These are phyloP conservation scores for Platysternon megacephalum DNA, from an alignment of 2,113 vertebrate species.

Conservation along the genomic window DNA sequence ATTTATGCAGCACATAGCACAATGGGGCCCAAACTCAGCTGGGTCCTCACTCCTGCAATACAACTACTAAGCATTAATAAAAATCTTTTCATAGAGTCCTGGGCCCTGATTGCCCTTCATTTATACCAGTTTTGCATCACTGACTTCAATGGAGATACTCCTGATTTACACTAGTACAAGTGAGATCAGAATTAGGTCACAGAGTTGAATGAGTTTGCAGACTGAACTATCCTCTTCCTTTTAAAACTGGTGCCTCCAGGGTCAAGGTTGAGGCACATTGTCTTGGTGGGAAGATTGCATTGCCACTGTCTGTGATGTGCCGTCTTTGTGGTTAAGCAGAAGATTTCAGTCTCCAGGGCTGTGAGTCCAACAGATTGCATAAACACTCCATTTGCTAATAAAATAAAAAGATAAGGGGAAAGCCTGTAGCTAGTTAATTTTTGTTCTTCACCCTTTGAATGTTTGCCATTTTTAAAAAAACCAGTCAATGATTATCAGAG, in stretches of 20 bases:
- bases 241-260: not conserved
- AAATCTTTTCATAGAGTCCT: constrained; percentile 21
- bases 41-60: not conserved
- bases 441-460: not conserved
- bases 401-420: not conserved
- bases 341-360: not conserved
- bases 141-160: not conserved
- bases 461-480: constrained; percentile 20
- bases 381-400: not conserved
- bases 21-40: not conserved
- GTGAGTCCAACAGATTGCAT: not conserved
- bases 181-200: not conserved
- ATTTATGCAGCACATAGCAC: not conserved
- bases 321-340: not conserved
- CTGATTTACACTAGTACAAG: not conserved
- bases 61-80: constrained; percentile 32
- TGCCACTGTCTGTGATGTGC: not conserved
- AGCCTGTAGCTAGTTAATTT: not conserved
- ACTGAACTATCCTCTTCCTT: not conserved
- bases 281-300: not conserved
- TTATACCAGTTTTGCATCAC: not conserved
- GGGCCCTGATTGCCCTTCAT: constrained; percentile 12
- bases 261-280: not conserved
- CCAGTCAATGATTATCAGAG: not conserved
- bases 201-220: not conserved